Evolutionary conservation across 2,797 vertebrate genomes (phyloP), one percentile per base, ranked within the genome.

Genomic region (Discoglossus pictus): DNA sequence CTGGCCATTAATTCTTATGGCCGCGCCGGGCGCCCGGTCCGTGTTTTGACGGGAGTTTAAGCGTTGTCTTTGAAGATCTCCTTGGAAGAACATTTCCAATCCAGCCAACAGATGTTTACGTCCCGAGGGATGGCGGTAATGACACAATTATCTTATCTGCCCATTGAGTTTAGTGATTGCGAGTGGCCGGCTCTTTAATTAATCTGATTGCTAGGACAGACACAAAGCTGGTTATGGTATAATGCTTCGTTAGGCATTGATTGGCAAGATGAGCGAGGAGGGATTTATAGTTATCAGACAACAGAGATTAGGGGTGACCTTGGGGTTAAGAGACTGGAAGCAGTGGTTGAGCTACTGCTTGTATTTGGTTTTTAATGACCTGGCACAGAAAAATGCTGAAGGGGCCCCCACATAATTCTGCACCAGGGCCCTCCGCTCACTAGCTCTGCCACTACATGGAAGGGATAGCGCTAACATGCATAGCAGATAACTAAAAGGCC

Each of bases 191-290:
- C 23, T 50, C 64, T 6, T 55, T 66, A 66, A 66, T 66, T 66
- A 66, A 58, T 58, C 64, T 36, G 15, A 40, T 55, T 50, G 31
- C 64, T 17, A 23, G 46, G 63, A 56, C 63, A 46, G 39, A 31
- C 53, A 21, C 43, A 48, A 58, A 65, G 40, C 43, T 13, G 15
- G 8, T 18, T 11, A 13, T 17, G 25, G 13, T 25, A 5, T 25
- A 38, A 50, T 16, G 53, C 63, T 17, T 18, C 31, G 18, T 25
- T 55, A 47, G 46, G 15, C 35, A 66, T 42, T 58, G 53, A 56
- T 58, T 58, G 15, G 13, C 18, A 27, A 47, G 20, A 12, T 10
- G 13, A 21, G 31, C 17, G 42, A 47, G 47, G 13, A 12, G 52
- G 40, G 23, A 18, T 46, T 27, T 46, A 18, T n/a, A 46, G 15